Conservation (phyloP, 1,140 invertebrate genomes). For the Himalopsyche phryganea region DNA sequence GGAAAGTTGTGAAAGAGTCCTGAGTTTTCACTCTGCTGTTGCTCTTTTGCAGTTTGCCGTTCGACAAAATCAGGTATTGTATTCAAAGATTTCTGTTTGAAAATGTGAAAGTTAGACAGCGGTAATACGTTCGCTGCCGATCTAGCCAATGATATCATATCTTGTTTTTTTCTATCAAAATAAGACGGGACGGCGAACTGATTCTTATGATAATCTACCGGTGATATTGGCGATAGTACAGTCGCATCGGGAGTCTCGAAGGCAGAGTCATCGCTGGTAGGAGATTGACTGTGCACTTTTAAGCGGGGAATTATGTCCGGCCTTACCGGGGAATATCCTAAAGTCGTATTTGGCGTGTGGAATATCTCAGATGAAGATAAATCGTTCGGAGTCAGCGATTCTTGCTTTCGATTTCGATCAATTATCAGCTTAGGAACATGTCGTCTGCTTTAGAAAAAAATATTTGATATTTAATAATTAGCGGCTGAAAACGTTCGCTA, state of each 20-base stretch:
- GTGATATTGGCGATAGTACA: slow-evolving; percentile 24
- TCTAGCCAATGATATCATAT: slow-evolving; percentile 38
- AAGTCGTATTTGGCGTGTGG: slow-evolving; percentile 42
- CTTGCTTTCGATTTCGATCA: slow-evolving; percentile 13
- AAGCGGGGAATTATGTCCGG: slow-evolving; percentile 43
- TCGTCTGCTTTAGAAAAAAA: slow-evolving; percentile 20
- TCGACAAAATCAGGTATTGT: slow-evolving; percentile 47
- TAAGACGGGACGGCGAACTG: slow-evolving; percentile 47
- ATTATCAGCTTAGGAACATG: slow-evolving; percentile 29
- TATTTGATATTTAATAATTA: too few relatives aligned
- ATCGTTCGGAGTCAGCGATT: slow-evolving; percentile 31
- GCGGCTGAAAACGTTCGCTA: too few relatives aligned
- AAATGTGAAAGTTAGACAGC: slow-evolving; percentile 48
- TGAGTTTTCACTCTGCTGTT: slow-evolving; percentile 39
- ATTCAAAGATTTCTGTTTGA: slow-evolving; percentile 51
- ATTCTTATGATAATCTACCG: slow-evolving; percentile 28
- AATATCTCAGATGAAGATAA: slow-evolving; percentile 37
- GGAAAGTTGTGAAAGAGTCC: slow-evolving; percentile 50
- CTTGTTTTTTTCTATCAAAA: slow-evolving; percentile 46
- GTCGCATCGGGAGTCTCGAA: slow-evolving; percentile 45
- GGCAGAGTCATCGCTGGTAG: slow-evolving; percentile 37
- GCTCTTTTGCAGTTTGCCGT: slow-evolving; percentile 32
- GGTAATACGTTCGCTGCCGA: slow-evolving; percentile 42
- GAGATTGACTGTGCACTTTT: slow-evolving; percentile 32
- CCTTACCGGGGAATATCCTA: slow-evolving; percentile 33